Base-by-base conservation (phyloP, 2,113 vertebrate species). In the Centropus bengalensis region DNA sequence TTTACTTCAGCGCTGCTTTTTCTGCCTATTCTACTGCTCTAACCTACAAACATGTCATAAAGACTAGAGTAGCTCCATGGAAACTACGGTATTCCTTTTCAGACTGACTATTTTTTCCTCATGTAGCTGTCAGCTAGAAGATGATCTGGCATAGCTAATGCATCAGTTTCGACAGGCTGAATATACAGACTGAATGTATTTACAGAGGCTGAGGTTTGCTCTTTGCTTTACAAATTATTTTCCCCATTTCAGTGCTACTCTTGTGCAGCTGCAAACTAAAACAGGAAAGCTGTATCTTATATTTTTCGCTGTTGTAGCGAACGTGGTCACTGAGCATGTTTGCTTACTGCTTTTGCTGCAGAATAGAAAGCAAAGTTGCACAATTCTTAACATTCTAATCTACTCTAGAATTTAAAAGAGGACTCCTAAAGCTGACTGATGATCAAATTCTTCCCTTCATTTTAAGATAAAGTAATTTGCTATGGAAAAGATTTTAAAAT, bases 1-100 rank as follows among this genome's bases (percentile, higher is more conserved):
- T 33, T 88, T 86, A 54, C 86, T 90, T 88, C 80, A 62, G n/a
- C 30, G 32, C 33, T 66, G n/a, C 19, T 80, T 80, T 73, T 90
- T 73, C 40, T 73, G 75, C 12, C 62, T 44, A 55, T 63, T 52
- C 82, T 20, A 47, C 19, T 52, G 44, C 82, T 93, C 49, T 58
- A 88, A 36, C 14, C 27, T 58, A 40, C 40, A 86, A 60, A 59
- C 3, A 15, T 7, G 6, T 17, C 38, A 62, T 14, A 24, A 83
- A 88, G 47, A 51, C n/a, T 27, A 32, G 62, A 89, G 45, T 26
- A 90, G 74, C 91, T 92, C 95, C 90, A 94, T 93, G 86, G 94
- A 96, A 97, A 96, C 83, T 1, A 59, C 82, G 59, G 56, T 54
- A 71, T 88, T 85, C 36, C 60, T 86, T 86, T 87, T 51, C 51